Conservation (phyloP, 2,113 vertebrate species). For the Callaeas wilsoni region DNA sequence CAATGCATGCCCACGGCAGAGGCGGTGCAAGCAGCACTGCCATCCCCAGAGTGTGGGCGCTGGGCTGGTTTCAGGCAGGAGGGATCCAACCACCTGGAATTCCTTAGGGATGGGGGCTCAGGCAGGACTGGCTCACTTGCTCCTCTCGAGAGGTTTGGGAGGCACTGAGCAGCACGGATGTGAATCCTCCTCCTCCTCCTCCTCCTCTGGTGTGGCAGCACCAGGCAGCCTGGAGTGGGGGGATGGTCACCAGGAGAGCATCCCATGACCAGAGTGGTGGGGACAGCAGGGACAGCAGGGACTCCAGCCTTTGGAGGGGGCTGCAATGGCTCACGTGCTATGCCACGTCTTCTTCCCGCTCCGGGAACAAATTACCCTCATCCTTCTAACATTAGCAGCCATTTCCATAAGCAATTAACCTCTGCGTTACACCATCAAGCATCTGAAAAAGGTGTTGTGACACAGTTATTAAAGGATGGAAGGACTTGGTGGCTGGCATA, state of each 20-base stretch:
- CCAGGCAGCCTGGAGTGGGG: fast-evolving
- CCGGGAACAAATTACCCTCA: slow-evolving; percentile 9
- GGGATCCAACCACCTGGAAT: neutral
- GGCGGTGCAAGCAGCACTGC: fast-evolving
- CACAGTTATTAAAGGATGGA: slow-evolving; percentile 49
- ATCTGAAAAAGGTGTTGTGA: slow-evolving; percentile 56
- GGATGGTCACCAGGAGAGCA: neutral
- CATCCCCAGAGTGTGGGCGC: fast-evolving
- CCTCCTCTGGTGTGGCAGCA: neutral
- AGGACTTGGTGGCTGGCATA: slow-evolving; percentile 2
- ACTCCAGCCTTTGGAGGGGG: neutral
- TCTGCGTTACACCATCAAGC: slow-evolving; percentile 48
- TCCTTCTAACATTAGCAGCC: slow-evolving; percentile 52
- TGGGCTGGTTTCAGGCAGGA: neutral
- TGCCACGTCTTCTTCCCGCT: neutral
- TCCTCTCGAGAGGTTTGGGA: neutral
- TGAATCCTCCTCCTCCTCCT: neutral
- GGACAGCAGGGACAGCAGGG: neutral
- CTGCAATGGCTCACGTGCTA: neutral
- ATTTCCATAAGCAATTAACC: slow-evolving; percentile 64
- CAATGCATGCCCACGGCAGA: fast-evolving
- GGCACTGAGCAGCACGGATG: fast-evolving
- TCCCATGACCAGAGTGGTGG: fast-evolving
- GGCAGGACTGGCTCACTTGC: too few relatives aligned
- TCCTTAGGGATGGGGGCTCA: neutral